phyloP scores from a whole-genome alignment of 1,140 invertebrate genomes.

The Asbolus verrucosus region DNA sequence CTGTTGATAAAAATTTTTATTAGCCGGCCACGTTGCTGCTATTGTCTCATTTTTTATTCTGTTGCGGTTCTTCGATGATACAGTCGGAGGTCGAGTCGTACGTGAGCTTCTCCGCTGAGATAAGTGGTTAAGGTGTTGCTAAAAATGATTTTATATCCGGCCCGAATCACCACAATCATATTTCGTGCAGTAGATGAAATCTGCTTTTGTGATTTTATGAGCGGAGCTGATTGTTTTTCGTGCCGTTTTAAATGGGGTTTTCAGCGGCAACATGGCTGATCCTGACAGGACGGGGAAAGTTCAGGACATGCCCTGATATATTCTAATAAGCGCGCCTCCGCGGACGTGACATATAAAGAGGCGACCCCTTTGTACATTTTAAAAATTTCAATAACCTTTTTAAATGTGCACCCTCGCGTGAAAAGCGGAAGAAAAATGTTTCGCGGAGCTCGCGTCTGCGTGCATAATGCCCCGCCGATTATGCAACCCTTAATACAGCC shows the following conservation, averaged over 20 bases:
- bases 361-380: constrained; percentile 5
- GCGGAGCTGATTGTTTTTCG: background rate
- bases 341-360: background rate
- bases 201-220: background rate
- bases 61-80: background rate
- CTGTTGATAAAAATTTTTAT: background rate
- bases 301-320: constrained; percentile 9
- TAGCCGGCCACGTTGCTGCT: too few relatives aligned
- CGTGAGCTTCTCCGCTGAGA: background rate
- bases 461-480: too few relatives aligned
- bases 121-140: background rate
- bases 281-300: background rate
- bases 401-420: background rate
- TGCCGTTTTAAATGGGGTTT: constrained; percentile 11
- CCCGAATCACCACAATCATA: background rate
- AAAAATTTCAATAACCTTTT: constrained; percentile 29
- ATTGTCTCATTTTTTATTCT: background rate
- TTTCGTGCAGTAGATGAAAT: background rate
- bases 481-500: too few relatives aligned
- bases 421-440: background rate
- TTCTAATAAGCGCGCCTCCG: constrained; percentile 16
- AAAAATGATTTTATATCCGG: background rate
- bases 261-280: background rate
- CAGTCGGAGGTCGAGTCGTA: background rate
- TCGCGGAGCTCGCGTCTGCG: background rate